Evolutionary conservation across 2,797 vertebrate species (phyloP).

Genomic region (Coranthus polyacanthus): DNA sequence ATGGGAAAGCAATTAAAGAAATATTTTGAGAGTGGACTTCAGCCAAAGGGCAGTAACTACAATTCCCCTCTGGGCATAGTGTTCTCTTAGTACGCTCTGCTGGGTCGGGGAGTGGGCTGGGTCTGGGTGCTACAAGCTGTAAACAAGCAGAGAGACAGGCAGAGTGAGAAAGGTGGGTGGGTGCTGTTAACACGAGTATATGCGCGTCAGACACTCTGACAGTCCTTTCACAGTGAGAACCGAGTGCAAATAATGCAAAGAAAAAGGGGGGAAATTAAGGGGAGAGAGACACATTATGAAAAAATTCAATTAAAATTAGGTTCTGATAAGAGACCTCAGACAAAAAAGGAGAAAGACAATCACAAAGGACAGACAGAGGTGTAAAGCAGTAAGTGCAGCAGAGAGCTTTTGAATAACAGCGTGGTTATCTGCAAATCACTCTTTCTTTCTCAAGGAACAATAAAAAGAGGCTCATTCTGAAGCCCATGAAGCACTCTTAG

Average conservation of each 20-base stretch:
- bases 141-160: slow-evolving; percentile 39
- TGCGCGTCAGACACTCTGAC: neutral
- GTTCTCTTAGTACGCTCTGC: slow-evolving; percentile 32
- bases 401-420: slow-evolving; percentile 33
- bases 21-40: slow-evolving; percentile 55
- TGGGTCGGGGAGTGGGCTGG: slow-evolving; percentile 52
- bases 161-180: slow-evolving; percentile 18
- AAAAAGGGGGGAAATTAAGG: slow-evolving; percentile 1
- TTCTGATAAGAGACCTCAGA: neutral
- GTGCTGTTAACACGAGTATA: slow-evolving; percentile 31
- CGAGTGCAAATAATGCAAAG: slow-evolving; percentile 1
- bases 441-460: slow-evolving; percentile 34
- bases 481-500: slow-evolving; percentile 30
- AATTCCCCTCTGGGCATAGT: slow-evolving; percentile 57
- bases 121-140: slow-evolving; percentile 52
- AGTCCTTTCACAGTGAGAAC: slow-evolving; percentile 6
- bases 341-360: neutral
- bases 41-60: slow-evolving; percentile 58
- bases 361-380: neutral
- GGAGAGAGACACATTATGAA: slow-evolving; percentile 4
- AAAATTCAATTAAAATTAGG: slow-evolving; percentile 28
- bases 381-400: neutral
- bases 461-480: slow-evolving; percentile 46
- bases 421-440: slow-evolving; percentile 29
- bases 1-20: slow-evolving; percentile 73